Evolutionary conservation across 2,888 invertebrate species (phyloP), one percentile per base, ranked within the genome.

Genomic region (Laspeyria flexula): DNA sequence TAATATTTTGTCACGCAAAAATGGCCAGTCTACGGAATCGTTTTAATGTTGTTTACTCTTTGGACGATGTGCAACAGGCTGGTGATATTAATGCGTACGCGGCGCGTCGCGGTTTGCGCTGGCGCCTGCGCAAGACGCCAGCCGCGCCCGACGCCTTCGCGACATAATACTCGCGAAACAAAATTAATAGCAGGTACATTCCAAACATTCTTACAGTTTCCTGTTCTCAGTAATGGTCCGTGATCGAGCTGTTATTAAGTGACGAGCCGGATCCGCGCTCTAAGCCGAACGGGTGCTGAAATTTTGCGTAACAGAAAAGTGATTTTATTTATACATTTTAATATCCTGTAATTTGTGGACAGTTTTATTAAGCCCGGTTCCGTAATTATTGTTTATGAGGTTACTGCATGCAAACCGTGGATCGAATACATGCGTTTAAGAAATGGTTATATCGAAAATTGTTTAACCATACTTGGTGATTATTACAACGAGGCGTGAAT

Each of bases 151-250:
- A 60, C 70, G 66, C 72, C 75, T 60, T 60, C 66, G 65, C 72
- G 70, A 78, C 77, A 79, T 70, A 77, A 7, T 77, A 75, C 77
- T 74, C 73, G 74, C 67, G 71, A 79, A 74, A 75, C 76, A 73
- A 79, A 84, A 85, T 86, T 87, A 84, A 90, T 87, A 79, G 81
- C 83, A 68, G 68, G 78, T 70, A 78, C 83, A 89, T 88, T 84
- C 87, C 85, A 47, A 65, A 63, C 82, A 82, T 86, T 83, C 78
- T 79, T 81, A 73, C 73, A 70, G 65, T 81, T 81, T 83, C 81
- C 78, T 74, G 81, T 86, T 85, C 73, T 77, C 55, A 65, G 74
- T 78, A 76, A 76, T 80, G 75, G 70, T 60, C 56, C 51, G 63
- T 64, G 60, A 60, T 53, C 68, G 55, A 69, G 66, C 60, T 65